phyloP scores from a whole-genome alignment of 2,797 vertebrate species.

The Channa striata region DNA sequence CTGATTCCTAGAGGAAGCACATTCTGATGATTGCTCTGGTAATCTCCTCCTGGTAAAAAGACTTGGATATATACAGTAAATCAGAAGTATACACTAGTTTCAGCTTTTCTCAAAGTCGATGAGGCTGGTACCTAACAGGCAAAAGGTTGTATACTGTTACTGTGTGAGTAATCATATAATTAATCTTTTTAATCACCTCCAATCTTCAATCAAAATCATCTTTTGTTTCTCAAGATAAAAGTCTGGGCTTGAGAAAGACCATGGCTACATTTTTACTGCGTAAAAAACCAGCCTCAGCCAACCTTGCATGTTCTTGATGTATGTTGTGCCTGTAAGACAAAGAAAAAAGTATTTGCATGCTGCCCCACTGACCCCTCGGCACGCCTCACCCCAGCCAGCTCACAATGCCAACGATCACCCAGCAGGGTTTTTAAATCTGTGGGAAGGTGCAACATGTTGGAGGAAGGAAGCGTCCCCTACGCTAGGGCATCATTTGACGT shows the following conservation, averaged over 20 bases:
- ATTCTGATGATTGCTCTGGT: conserved; percentile 75
- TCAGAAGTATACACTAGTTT: conserved; percentile 33
- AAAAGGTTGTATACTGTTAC: not conserved
- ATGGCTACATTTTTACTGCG: conserved; percentile 1
- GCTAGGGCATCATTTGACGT: conserved; percentile 56
- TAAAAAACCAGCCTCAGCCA: not conserved
- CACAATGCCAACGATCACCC: conserved; percentile 20
- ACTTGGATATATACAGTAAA: conserved; percentile 48
- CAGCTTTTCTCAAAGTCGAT: conserved; percentile 44
- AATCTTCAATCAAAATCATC: conserved; percentile 1
- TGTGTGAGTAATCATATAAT: not conserved
- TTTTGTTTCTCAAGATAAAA: not conserved
- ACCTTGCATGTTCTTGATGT: conserved; percentile 11
- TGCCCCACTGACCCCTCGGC: conserved; percentile 14
- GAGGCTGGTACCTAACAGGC: conserved; percentile 4
- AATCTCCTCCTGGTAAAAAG: conserved; percentile 66
- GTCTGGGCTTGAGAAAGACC: not conserved
- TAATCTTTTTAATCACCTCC: conserved; percentile 7
- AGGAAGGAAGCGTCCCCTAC: conserved; percentile 38
- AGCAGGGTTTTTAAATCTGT: conserved; percentile 32
- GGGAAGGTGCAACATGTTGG: conserved; percentile 32
- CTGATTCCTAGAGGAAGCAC: conserved; percentile 76
- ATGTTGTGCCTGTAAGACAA: conserved; percentile 25
- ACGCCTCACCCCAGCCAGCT: conserved; percentile 6
- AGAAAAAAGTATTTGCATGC: conserved; percentile 30